Evolutionary conservation across 2,113 vertebrate genomes (phyloP).

Genomic region (Cettia cetti): DNA sequence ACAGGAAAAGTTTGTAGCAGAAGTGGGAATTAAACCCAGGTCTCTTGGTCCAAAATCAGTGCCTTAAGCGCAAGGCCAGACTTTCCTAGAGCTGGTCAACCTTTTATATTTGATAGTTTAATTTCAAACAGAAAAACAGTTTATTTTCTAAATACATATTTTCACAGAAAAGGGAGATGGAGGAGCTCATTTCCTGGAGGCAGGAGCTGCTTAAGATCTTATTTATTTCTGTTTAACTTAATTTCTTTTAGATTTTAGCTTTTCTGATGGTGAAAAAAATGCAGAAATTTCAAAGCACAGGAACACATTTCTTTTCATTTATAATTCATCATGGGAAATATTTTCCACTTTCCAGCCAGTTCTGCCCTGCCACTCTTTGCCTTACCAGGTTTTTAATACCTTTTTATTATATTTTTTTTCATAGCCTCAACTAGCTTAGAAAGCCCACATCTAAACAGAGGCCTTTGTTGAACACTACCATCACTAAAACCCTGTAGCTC

Average conservation of each 20-base stretch:
- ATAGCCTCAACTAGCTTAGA: not conserved
- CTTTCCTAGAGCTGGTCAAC: slow-evolving; percentile 27
- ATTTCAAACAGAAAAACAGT: slow-evolving; percentile 53
- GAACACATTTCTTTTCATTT: slow-evolving; percentile 34
- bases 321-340: slow-evolving; percentile 46
- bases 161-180: slow-evolving; percentile 54
- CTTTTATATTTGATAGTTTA: slow-evolving; percentile 55
- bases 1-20: slow-evolving; percentile 58
- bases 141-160: slow-evolving; percentile 58
- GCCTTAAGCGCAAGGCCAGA: slow-evolving; percentile 37
- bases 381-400: slow-evolving; percentile 1
- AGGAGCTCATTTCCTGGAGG: slow-evolving; percentile 51
- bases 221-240: slow-evolving; percentile 46
- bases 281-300: slow-evolving; percentile 45
- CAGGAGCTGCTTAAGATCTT: slow-evolving; percentile 52
- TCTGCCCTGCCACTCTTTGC: not conserved
- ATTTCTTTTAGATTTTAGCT: slow-evolving; percentile 25
- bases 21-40: slow-evolving; percentile 64
- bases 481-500: not conserved
- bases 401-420: not conserved
- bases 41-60: not conserved
- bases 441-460: not conserved
- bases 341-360: not conserved
- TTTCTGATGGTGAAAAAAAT: slow-evolving; percentile 7
- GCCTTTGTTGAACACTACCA: not conserved